Base-by-base conservation (phyloP, 1,140 invertebrate genomes). In the Hesperophylax magnus region DNA sequence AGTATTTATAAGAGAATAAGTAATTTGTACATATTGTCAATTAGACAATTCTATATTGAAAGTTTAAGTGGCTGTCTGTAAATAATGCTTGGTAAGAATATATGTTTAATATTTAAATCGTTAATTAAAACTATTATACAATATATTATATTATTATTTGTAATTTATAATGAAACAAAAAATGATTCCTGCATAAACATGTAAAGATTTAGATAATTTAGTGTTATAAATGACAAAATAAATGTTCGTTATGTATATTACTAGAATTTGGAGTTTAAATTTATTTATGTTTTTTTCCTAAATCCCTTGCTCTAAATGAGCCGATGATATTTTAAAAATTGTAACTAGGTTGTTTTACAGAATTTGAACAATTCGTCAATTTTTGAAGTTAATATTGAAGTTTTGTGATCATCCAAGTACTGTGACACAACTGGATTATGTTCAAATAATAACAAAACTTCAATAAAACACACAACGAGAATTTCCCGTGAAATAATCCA, bases 201-300 rank as follows among this genome's bases (percentile, higher is more conserved):
- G 78, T 80, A 80, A 75, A 65, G 47, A 75, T 20, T 17, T 81
- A 81, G 80, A 77, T 77, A 61, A 75, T 52, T 77, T 81, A 77
- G 65, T 77, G 72, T 67, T 77, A 77, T 54, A 81, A 80, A 76
- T 69, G 69, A 77, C 53, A 77, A 80, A 84, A 82, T 82, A 80
- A 84, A 84, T 84, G 83, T 84, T 79, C 83, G 83, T 84, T 84
- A 84, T 82, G 83, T 84, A 84, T 84, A 84, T 84, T 83, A 82
- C 78, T 81, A 81, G 67, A 77, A 78, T 27, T 24, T 34, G 3
- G n/a, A 74, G 53, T 79, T 61, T 79, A 11, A 67, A 67, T 63
- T 65, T 24, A 39, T 39, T 1, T 15, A 65, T 24, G 24, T 31
- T 31, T 65, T 65, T 14, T 18, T 18, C 18, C n/a, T 1, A 58